phyloP scores from a whole-genome alignment of 2,888 invertebrate species.

The Campoletis raptor region DNA sequence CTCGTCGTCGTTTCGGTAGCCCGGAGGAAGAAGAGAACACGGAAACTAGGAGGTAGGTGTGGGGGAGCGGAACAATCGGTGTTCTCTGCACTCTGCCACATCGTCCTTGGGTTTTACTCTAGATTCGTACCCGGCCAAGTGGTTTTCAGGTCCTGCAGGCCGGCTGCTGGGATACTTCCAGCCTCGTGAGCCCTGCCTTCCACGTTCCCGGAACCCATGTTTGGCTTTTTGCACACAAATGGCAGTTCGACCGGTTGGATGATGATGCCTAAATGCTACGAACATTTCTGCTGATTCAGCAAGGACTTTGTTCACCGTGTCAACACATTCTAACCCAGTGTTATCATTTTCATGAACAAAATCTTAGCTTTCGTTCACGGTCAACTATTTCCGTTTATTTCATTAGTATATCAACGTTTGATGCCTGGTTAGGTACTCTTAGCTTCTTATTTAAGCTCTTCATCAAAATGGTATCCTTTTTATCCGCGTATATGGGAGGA shows the following conservation, averaged over 20 bases:
- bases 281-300: slow-evolving; percentile 44
- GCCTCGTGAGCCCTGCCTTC: slow-evolving; percentile 6
- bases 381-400: neutral
- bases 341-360: neutral
- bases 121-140: slow-evolving; percentile 6
- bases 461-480: neutral
- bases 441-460: slow-evolving; percentile 21
- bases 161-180: slow-evolving; percentile 16
- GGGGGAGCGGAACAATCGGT: slow-evolving; percentile 55
- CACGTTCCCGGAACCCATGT: slow-evolving; percentile 68
- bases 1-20: slow-evolving; percentile 51
- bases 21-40: slow-evolving; percentile 60
- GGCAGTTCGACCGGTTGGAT: slow-evolving; percentile 37
- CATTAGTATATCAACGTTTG: slow-evolving; percentile 23
- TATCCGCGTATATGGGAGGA: slow-evolving; percentile 10
- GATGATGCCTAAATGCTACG: slow-evolving; percentile 41
- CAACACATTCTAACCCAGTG: slow-evolving; percentile 9
- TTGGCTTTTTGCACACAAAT: slow-evolving; percentile 70
- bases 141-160: slow-evolving; percentile 22
- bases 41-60: slow-evolving; percentile 40
- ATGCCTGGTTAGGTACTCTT: neutral
- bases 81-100: slow-evolving; percentile 38
- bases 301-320: slow-evolving; percentile 2
- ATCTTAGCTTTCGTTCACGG: neutral
- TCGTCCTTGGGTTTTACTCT: neutral